phyloP scores from a whole-genome alignment of 2,888 invertebrate genomes.

The Dynastes grantii region DNA sequence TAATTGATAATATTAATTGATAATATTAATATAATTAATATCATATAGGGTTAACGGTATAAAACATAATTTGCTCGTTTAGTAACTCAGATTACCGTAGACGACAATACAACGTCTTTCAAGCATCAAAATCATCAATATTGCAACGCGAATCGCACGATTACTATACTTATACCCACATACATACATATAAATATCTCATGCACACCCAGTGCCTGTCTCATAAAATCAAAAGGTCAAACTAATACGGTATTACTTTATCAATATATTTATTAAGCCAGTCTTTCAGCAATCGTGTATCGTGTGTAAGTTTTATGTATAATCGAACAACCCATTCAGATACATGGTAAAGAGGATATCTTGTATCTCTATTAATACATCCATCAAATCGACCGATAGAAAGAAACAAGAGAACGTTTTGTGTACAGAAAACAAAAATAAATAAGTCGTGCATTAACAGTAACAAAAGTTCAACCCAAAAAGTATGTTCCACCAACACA shows the following conservation, averaged over 20 bases:
- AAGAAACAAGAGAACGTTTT: constrained; percentile 40
- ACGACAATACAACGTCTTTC: constrained; percentile 32
- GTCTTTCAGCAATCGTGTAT: constrained; percentile 49
- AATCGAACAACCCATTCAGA: constrained; percentile 46
- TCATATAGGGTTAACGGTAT: too few species aligned
- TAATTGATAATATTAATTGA: too few species aligned
- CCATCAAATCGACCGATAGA: constrained; percentile 44
- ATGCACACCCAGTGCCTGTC: constrained; percentile 44
- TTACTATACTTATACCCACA: constrained; percentile 44
- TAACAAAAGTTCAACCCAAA: constrained; percentile 61
- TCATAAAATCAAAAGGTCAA: constrained; percentile 48
- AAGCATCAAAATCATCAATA: constrained; percentile 41
- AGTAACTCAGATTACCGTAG: constrained; percentile 11
- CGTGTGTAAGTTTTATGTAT: constrained; percentile 44
- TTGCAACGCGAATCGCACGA: constrained; percentile 33
- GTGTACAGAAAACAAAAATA: constrained; percentile 43
- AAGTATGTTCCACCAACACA: constrained; percentile 67
- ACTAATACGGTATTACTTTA: constrained; percentile 48
- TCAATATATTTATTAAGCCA: constrained; percentile 49
- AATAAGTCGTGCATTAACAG: constrained; percentile 58
- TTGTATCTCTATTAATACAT: constrained; percentile 46
- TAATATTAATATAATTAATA: too few species aligned
- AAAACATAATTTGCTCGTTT: neutral
- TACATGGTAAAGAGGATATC: constrained; percentile 37
- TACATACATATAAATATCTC: constrained; percentile 41